Conservation (phyloP, 1,140 invertebrate species). For the Lepeophtheirus salmonis region DNA sequence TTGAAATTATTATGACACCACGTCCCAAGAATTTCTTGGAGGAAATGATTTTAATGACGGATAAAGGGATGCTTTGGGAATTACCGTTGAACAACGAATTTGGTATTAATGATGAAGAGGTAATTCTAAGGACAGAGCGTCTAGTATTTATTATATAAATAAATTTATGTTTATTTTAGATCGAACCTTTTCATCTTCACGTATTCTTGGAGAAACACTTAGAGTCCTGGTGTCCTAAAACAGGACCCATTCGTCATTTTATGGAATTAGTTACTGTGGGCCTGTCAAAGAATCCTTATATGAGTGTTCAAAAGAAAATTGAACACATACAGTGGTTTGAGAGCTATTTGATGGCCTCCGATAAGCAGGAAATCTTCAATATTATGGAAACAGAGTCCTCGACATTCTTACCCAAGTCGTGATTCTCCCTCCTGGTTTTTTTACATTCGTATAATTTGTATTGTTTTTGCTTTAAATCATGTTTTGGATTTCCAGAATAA, state of each 20-base stretch:
- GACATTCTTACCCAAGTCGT: too few species aligned
- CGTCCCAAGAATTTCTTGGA: conserved; percentile 67
- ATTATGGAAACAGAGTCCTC: not conserved
- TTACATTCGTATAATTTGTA: too few species aligned
- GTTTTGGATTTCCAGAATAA: too few species aligned
- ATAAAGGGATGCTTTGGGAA: conserved; percentile 82
- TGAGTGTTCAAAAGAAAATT: conserved; percentile 65
- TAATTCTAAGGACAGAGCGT: conserved; percentile 1
- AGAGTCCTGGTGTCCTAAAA: conserved; percentile 63
- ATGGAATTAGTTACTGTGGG: conserved; percentile 89
- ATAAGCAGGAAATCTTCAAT: conserved; percentile 50
- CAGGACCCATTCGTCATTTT: conserved; percentile 76
- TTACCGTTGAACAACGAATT: conserved; percentile 96
- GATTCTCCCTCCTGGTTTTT: too few species aligned
- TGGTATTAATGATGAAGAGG: conserved; percentile 36
- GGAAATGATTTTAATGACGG: conserved; percentile 82
- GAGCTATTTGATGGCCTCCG: conserved; percentile 52
- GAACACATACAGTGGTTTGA: conserved; percentile 83
- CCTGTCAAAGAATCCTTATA: conserved; percentile 80
- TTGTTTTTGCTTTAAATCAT: too few species aligned
- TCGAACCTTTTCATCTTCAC: conserved; percentile 54
- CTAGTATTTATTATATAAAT: conserved; percentile 7
- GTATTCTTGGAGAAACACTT: conserved; percentile 74
- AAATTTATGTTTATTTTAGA: conserved; percentile 2
- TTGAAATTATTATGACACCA: conserved; percentile 40